phyloP scores from a whole-genome alignment of 35 echinoderm and acorn worm species.

The Lytechinus pictus region DNA sequence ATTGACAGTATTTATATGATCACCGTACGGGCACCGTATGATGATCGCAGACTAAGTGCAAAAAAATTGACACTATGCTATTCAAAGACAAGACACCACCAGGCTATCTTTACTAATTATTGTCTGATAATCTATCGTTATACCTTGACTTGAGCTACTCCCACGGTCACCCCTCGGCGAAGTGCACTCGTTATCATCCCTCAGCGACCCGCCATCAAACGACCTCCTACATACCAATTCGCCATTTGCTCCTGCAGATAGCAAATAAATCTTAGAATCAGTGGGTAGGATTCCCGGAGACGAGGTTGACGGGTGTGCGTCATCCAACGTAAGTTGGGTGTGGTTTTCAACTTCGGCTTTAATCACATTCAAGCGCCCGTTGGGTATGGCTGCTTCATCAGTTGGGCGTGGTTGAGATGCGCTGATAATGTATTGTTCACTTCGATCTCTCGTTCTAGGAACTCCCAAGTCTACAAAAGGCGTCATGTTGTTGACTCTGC shows the following conservation, averaged over 20 bases:
- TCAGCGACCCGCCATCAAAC: background rate
- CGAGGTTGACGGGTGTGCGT: background rate
- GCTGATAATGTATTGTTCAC: background rate
- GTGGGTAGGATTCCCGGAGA: background rate
- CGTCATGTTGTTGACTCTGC: background rate
- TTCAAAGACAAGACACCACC: too few species aligned
- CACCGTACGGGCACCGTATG: too few species aligned
- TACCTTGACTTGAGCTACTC: background rate
- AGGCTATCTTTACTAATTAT: too few species aligned
- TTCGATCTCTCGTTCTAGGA: background rate
- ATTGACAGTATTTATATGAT: too few species aligned
- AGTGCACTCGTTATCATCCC: background rate
- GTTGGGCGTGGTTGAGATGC: background rate
- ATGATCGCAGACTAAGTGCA: too few species aligned
- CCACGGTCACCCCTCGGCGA: background rate
- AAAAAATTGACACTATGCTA: too few species aligned
- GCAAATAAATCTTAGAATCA: background rate
- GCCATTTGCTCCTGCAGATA: background rate
- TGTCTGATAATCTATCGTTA: background rate
- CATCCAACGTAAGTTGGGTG: background rate
- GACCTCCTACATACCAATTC: background rate
- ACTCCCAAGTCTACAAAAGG: background rate
- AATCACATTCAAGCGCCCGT: background rate
- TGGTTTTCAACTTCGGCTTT: background rate
- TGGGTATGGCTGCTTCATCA: background rate